Evolutionary conservation across 2,888 invertebrate species (phyloP).

Genomic region (Drosophila pullipes): DNA sequence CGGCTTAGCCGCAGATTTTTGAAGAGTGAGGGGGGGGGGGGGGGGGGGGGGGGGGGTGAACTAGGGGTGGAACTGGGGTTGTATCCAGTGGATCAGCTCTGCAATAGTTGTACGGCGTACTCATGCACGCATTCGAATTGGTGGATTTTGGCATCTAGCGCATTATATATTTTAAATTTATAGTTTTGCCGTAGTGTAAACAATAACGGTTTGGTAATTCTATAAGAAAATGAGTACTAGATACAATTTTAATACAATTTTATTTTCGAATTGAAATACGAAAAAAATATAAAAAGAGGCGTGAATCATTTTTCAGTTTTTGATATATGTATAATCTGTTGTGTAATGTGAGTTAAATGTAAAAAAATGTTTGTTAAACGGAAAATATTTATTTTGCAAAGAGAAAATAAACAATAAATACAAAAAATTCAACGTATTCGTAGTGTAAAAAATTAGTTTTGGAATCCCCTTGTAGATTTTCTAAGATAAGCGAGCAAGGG

Average conservation of each 20-base stretch:
- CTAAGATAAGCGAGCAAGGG: background rate
- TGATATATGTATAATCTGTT: background rate
- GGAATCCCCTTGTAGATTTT: background rate
- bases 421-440: background rate
- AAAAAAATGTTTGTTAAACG: background rate
- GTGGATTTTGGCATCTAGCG: constrained; percentile 8
- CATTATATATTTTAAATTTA: constrained; percentile 14
- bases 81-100: constrained; percentile 9
- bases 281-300: background rate
- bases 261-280: background rate
- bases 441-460: background rate
- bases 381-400: background rate
- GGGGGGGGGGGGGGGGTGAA: background rate
- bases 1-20: constrained; percentile 61
- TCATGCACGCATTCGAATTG: background rate
- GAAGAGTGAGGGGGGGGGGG: background rate
- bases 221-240: background rate
- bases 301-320: background rate
- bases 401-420: background rate
- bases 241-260: background rate
- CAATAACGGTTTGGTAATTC: background rate
- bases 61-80: background rate
- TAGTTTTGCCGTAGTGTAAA: background rate
- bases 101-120: background rate
- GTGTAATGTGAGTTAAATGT: background rate